A percentile compares a stretch with the other conserved stretches of the same genome.
Evolutionary conservation across 2,113 vertebrate species (phyloP).

Genomic region (Mus musculus): DNA sequence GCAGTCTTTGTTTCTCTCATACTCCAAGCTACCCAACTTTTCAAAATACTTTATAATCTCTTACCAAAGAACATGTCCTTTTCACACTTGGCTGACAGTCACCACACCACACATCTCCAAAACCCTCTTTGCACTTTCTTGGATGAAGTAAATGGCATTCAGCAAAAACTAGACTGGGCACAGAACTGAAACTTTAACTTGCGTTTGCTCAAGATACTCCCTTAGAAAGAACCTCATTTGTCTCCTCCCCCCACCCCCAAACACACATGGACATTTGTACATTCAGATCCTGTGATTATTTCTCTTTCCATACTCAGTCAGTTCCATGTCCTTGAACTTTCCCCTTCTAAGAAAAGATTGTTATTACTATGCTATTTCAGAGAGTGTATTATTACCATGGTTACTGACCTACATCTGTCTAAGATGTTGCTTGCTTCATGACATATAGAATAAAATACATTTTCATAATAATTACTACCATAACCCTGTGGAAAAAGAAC

Average conservation of each 20-base stretch:
- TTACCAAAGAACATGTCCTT: not conserved
- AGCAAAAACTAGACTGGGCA: not conserved
- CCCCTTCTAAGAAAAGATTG: conserved; percentile 27
- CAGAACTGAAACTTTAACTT: not conserved
- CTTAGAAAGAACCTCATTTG: not conserved
- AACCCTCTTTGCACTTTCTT: not conserved
- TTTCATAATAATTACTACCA: conserved; percentile 73
- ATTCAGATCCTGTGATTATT: not conserved
- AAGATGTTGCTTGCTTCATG: conserved; percentile 65
- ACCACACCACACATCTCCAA: not conserved
- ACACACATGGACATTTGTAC: not conserved
- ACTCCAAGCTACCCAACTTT: conserved; percentile 25
- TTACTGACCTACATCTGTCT: conserved; percentile 65
- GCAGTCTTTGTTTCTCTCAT: not conserved
- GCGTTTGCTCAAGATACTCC: not conserved
- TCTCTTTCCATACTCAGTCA: not conserved
- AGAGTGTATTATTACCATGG: conserved; percentile 54
- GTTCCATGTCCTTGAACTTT: conserved; percentile 46
- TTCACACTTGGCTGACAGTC: not conserved
- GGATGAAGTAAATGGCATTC: not conserved
- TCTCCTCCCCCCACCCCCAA: not conserved
- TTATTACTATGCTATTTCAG: not conserved
- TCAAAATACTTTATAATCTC: not conserved
- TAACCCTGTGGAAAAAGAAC: conserved; percentile 61
- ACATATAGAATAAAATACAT: conserved; percentile 53